A percentile compares a stretch with the other conserved stretches of the same genome.
phyloP scores from a whole-genome alignment of 2,113 vertebrate species.

The Spizaetus ornatus region DNA sequence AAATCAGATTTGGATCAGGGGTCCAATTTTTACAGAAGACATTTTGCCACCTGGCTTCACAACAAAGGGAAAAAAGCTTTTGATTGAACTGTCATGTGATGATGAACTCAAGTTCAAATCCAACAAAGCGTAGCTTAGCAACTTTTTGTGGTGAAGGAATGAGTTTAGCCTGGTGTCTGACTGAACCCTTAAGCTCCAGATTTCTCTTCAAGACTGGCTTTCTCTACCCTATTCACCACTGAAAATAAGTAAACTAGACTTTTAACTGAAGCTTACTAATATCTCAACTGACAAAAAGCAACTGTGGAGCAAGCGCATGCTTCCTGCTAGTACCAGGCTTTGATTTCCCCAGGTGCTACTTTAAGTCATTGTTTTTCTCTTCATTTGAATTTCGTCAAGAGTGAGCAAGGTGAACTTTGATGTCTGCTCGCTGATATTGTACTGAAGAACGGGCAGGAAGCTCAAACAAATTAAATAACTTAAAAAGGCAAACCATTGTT shows the following conservation, averaged over 20 bases:
- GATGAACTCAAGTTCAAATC: conserved; percentile 33
- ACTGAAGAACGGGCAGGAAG: not conserved
- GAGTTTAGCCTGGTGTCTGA: not conserved
- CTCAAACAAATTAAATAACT: conserved; percentile 8
- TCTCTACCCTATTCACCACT: not conserved
- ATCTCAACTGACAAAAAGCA: conserved; percentile 17
- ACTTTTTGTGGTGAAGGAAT: conserved; percentile 19
- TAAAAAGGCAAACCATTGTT: not conserved
- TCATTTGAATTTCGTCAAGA: conserved; percentile 28
- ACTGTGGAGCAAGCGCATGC: not conserved
- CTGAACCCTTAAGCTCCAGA: not conserved
- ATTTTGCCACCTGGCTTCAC: conserved; percentile 45
- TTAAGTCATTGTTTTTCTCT: conserved; percentile 1
- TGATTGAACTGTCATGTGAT: conserved; percentile 38
- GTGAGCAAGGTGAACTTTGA: conserved; percentile 22
- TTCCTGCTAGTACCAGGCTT: not conserved
- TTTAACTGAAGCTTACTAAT: conserved; percentile 7
- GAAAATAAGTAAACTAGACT: conserved; percentile 21
- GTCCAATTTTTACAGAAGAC: conserved; percentile 17
- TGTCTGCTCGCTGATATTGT: not conserved
- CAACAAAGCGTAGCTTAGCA: not conserved
- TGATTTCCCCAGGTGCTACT: conserved; percentile 35
- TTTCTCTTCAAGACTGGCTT: not conserved
- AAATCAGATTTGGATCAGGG: not conserved
- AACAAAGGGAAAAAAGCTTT: conserved; percentile 23